phyloP scores from a whole-genome alignment of 2,797 vertebrate species.

The Morelia viridis region DNA sequence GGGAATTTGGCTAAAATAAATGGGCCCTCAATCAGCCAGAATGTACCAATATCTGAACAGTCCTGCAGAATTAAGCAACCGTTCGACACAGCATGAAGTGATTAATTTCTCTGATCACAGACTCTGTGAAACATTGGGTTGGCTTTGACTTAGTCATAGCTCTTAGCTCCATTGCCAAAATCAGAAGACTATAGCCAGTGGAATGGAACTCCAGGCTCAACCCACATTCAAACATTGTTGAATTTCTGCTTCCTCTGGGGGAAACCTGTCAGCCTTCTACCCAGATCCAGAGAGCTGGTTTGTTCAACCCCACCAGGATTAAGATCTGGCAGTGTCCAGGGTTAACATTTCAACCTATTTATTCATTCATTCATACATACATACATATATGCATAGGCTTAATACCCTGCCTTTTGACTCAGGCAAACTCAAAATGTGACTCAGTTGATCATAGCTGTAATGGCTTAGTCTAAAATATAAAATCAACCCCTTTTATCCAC shows the following conservation, averaged over 20 bases:
- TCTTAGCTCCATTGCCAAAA: conserved; percentile 15
- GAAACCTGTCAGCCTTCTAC: not conserved
- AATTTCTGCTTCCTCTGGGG: not conserved
- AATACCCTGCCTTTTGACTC: not conserved
- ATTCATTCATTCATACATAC: not conserved
- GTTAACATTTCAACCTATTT: not conserved
- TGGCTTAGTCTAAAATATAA: not conserved
- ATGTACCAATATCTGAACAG: not conserved
- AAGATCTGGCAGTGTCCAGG: not conserved
- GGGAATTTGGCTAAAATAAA: conserved; percentile 35
- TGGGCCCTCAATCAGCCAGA: not conserved
- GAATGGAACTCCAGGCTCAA: conserved; percentile 20
- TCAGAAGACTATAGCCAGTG: conserved; percentile 16
- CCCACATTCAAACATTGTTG: not conserved
- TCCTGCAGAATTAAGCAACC: conserved; percentile 45
- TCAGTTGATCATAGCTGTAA: not conserved
- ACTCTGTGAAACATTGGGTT: not conserved
- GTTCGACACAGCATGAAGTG: conserved; percentile 33
- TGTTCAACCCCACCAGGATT: not conserved
- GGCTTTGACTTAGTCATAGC: conserved; percentile 14
- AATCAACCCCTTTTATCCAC: not conserved
- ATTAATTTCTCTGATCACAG: conserved; percentile 34
- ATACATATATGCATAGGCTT: not conserved
- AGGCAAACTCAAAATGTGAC: not conserved
- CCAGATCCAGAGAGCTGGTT: not conserved